Percentiles rank a stretch among this genome's conserved stretches.
phyloP scores from a whole-genome alignment of 2,113 vertebrate species.

The Procavia capensis region DNA sequence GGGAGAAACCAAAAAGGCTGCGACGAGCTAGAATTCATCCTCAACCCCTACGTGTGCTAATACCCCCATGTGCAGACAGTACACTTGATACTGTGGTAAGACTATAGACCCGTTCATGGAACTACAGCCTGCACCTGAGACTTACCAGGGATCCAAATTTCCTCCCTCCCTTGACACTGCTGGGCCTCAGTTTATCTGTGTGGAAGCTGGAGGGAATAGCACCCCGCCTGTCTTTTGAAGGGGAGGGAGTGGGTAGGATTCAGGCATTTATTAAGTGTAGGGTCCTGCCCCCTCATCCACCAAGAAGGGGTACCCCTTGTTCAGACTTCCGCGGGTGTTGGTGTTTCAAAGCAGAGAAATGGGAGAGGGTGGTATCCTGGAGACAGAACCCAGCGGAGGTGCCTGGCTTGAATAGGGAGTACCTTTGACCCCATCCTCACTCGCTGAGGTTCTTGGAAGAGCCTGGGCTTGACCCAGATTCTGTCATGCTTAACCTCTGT shows the following conservation, averaged over 20 bases:
- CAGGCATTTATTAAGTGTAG: not conserved
- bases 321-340: not conserved
- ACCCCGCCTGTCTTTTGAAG: not conserved
- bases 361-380: not conserved
- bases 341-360: not conserved
- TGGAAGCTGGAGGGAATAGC: not conserved
- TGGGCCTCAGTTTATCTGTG: conserved; percentile 8
- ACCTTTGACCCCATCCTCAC: not conserved
- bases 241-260: not conserved
- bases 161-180: not conserved
- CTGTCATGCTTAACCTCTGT: not conserved
- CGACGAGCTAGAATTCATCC: not conserved
- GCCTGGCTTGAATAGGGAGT: not conserved
- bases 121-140: not conserved
- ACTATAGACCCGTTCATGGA: not conserved
- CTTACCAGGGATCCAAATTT: not conserved
- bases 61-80: not conserved
- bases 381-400: not conserved
- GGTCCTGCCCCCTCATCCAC: not conserved
- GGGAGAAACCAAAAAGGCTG: not conserved
- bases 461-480: not conserved
- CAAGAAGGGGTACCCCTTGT: not conserved
- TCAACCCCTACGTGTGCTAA: not conserved
- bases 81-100: not conserved
- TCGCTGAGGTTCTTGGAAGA: not conserved